phyloP scores from a whole-genome alignment of 2,797 vertebrate species.

The Gambelia wislizenii region DNA sequence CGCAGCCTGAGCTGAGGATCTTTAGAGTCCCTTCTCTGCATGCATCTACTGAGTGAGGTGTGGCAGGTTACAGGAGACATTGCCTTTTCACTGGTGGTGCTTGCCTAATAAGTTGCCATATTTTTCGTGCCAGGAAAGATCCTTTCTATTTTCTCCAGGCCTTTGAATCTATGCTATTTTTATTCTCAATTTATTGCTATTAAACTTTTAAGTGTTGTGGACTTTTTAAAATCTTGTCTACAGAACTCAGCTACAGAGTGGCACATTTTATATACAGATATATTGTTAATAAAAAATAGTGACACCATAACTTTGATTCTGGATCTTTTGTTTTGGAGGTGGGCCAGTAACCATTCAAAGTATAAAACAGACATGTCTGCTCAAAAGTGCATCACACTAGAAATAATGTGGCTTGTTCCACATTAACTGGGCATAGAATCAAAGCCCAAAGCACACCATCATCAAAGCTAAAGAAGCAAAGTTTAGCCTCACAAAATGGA shows the following conservation, averaged over 20 bases:
- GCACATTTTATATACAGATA: neutral
- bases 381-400: neutral
- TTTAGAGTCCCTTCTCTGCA: neutral
- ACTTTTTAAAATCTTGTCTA: too few species aligned
- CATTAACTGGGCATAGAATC: neutral
- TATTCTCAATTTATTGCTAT: neutral
- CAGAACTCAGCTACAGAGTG: neutral
- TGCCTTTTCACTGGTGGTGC: neutral
- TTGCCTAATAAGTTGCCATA: neutral
- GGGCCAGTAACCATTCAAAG: too few species aligned
- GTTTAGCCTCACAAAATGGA: neutral
- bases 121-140: neutral
- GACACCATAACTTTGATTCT: neutral
- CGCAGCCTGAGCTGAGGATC: neutral
- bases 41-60: neutral
- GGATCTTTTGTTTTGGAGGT: neutral
- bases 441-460: neutral
- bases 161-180: neutral
- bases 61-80: neutral
- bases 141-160: neutral
- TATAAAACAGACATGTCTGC: neutral
- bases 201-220: neutral
- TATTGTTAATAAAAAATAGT: neutral
- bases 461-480: neutral
- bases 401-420: too few species aligned